These are phyloP conservation scores for Pteromalus puparum DNA, from an alignment of 1,140 invertebrate genomes.

Conservation along the genomic window DNA sequence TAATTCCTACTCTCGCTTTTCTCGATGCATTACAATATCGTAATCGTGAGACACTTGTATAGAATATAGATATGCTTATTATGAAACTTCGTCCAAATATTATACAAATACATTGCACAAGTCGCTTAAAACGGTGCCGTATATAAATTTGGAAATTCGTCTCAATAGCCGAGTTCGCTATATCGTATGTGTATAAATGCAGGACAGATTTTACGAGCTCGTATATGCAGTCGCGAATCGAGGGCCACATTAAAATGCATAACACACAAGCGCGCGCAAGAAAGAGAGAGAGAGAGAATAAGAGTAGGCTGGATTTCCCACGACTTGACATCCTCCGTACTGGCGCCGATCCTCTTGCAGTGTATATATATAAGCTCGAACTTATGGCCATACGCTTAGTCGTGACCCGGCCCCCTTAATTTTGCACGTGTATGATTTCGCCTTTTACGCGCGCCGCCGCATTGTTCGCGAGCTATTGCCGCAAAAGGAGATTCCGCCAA, in stretches of 20 bases:
- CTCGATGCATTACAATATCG: too few relatives aligned
- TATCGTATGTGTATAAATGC: too few relatives aligned
- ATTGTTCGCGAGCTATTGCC: not conserved
- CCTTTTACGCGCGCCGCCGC: not conserved
- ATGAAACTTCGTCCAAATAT: too few relatives aligned
- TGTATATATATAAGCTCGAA: not conserved
- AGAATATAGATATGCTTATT: too few relatives aligned
- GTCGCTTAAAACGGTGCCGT: too few relatives aligned
- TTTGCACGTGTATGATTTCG: conserved; percentile 27
- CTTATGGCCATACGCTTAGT: not conserved
- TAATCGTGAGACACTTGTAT: too few relatives aligned
- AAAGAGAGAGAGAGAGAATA: not conserved
- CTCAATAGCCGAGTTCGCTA: too few relatives aligned
- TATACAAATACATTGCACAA: too few relatives aligned
- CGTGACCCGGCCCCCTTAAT: conserved; percentile 41
- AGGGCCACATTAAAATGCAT: not conserved
- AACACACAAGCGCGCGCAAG: not conserved
- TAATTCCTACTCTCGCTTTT: conserved; percentile 3
- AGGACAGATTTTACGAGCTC: not conserved
- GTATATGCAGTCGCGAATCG: too few relatives aligned
- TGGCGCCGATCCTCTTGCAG: not conserved
- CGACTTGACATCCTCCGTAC: conserved; percentile 44
- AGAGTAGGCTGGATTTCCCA: conserved; percentile 33
- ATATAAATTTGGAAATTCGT: too few relatives aligned
- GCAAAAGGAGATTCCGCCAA: not conserved